These are phyloP conservation scores for Synchiropus splendidus DNA, from an alignment of 2,113 vertebrate genomes.

Conservation along the genomic window DNA sequence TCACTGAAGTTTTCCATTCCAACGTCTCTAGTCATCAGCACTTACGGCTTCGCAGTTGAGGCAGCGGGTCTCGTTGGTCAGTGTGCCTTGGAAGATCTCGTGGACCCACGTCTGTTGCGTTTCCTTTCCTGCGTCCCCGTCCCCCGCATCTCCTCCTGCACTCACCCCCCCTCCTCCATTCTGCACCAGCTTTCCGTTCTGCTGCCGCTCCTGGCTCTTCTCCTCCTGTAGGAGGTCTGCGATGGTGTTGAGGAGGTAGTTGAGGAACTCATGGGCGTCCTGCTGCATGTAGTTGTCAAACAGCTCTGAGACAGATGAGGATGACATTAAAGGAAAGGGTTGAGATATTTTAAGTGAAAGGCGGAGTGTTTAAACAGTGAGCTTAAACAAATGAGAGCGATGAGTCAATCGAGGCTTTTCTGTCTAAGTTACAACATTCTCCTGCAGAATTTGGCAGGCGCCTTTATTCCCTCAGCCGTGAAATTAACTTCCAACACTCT, in stretches of 20 bases:
- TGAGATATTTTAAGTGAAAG: background rate
- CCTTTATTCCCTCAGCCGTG: slow-evolving; percentile 25
- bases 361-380: background rate
- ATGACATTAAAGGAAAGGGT: background rate
- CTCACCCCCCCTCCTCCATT: slow-evolving; percentile 59
- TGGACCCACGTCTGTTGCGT: slow-evolving; percentile 84
- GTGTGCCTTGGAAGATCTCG: slow-evolving; percentile 90
- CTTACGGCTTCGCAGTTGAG: slow-evolving; percentile 92
- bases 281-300: slow-evolving; percentile 99
- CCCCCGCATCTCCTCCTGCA: slow-evolving; percentile 52
- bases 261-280: slow-evolving; percentile 95
- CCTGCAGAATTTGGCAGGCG: slow-evolving; percentile 10
- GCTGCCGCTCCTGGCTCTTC: slow-evolving; percentile 89
- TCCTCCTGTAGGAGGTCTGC: slow-evolving; percentile 97
- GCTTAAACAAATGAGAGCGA: too few species aligned
- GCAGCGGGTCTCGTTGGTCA: slow-evolving; percentile 91
- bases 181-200: slow-evolving; percentile 85
- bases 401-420: background rate
- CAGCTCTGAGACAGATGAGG: slow-evolving; percentile 69
- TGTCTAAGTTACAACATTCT: slow-evolving; percentile 11
- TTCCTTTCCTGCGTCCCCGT: slow-evolving; percentile 74
- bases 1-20: background rate
- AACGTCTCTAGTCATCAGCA: background rate
- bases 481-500: slow-evolving; percentile 6
- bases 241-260: slow-evolving; percentile 94